Conservation (phyloP, 2,113 vertebrate genomes). For the Suncus etruscus region DNA sequence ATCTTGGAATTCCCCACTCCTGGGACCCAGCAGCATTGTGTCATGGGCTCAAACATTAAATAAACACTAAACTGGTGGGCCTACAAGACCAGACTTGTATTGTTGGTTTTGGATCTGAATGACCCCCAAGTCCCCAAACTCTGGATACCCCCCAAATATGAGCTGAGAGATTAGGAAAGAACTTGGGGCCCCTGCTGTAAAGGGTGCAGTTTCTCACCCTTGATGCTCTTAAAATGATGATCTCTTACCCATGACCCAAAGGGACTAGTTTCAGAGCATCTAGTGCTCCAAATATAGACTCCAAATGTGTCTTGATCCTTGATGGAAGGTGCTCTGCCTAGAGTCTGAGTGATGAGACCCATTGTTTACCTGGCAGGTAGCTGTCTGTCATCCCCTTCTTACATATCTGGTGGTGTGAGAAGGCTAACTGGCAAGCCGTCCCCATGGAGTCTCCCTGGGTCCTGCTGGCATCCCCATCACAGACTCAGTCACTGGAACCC, state of each 20-base stretch:
- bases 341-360: neutral
- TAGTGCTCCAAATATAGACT: slow-evolving; percentile 27
- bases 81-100: too few relatives aligned
- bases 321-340: slow-evolving; percentile 31
- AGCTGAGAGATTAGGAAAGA: slow-evolving; percentile 33
- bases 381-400: slow-evolving; percentile 43
- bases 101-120: too few relatives aligned
- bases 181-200: neutral
- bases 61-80: too few relatives aligned
- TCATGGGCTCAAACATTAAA: too few relatives aligned
- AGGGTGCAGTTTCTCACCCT: neutral
- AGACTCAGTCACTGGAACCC: slow-evolving; percentile 71
- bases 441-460: neutral
- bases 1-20: too few relatives aligned
- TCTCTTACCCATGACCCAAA: slow-evolving; percentile 25
- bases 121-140: too few relatives aligned
- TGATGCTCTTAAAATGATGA: slow-evolving; percentile 53
- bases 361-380: slow-evolving; percentile 58
- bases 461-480: slow-evolving; percentile 61
- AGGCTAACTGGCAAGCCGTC: slow-evolving; percentile 51
- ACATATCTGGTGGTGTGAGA: slow-evolving; percentile 53
- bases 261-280: slow-evolving; percentile 22
- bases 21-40: too few relatives aligned
- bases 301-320: slow-evolving; percentile 37
- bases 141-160: too few relatives aligned